Conservation (phyloP, 2,113 vertebrate genomes). For the Corydoras sp. region DNA sequence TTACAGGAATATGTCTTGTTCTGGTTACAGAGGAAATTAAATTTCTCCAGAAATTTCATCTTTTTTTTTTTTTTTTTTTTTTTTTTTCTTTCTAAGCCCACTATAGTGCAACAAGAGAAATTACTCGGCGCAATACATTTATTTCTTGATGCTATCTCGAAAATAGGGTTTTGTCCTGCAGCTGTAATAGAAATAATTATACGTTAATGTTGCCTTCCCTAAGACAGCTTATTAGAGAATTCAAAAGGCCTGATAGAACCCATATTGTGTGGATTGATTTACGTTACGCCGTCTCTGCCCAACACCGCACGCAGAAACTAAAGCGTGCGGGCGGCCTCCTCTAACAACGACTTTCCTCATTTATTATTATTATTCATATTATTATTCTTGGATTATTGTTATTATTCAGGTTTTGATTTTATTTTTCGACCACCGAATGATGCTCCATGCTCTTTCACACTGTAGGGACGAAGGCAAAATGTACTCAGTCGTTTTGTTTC, state of each 20-base stretch:
- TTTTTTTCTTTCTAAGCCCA: constrained; percentile 49
- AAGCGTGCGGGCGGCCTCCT: too few relatives aligned
- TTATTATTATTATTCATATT: too few relatives aligned
- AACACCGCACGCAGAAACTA: constrained; percentile 40
- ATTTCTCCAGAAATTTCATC: constrained; percentile 68
- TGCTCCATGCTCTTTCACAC: too few relatives aligned
- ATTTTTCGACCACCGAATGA: too few relatives aligned
- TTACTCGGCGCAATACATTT: constrained; percentile 65
- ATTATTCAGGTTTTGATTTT: too few relatives aligned
- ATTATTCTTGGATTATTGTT: too few relatives aligned
- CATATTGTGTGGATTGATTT: constrained; percentile 58
- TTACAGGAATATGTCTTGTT: constrained; percentile 75
- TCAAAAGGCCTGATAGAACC: constrained; percentile 62
- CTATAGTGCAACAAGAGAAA: constrained; percentile 59
- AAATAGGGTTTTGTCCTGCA: constrained; percentile 60
- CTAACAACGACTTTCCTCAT: too few relatives aligned
- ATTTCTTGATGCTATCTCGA: constrained; percentile 65
- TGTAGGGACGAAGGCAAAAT: not conserved
- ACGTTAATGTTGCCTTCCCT: constrained; percentile 63
- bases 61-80: too few relatives aligned
- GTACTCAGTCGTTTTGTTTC: constrained; percentile 9
- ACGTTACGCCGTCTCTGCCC: constrained; percentile 47
- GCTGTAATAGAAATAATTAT: constrained; percentile 66
- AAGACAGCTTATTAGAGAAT: constrained; percentile 64
- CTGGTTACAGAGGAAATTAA: constrained; percentile 70